Evolutionary conservation across 2,888 invertebrate species (phyloP).

Genomic region (Athetis lepigone): DNA sequence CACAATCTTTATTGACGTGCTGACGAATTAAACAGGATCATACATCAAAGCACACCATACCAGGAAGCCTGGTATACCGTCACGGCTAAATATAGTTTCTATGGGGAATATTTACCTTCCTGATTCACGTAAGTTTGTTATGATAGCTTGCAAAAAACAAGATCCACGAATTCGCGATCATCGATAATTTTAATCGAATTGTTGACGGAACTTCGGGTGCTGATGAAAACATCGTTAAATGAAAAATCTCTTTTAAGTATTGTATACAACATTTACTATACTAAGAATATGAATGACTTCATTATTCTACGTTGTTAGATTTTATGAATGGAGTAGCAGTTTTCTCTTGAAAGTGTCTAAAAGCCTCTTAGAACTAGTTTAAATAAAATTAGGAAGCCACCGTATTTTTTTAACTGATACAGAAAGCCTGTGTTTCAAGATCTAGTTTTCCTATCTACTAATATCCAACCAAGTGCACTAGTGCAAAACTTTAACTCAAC

Average conservation of each 20-base stretch:
- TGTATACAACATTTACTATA: conserved; percentile 16
- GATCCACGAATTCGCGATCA: conserved; percentile 41
- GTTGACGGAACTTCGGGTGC: conserved; percentile 46
- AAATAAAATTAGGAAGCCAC: too few species aligned
- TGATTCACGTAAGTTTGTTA: conserved; percentile 25
- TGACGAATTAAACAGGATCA: conserved; percentile 56
- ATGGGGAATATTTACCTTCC: conserved; percentile 35
- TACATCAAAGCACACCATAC: conserved; percentile 68
- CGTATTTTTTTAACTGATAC: too few species aligned
- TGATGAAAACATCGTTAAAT: conserved; percentile 32
- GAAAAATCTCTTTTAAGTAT: conserved; percentile 20
- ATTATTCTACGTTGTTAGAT: conserved; percentile 6
- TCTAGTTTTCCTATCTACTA: too few species aligned
- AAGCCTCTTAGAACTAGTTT: too few species aligned
- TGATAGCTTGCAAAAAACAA: conserved; percentile 37
- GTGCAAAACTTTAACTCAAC: too few species aligned
- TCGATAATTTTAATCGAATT: conserved; percentile 51
- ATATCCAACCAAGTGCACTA: too few species aligned
- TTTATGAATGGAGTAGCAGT: conserved; percentile 17
- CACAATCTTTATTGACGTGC: conserved; percentile 61
- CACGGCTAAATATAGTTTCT: conserved; percentile 54
- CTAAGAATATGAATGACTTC: conserved; percentile 14
- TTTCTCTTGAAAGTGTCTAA: conserved; percentile 1
- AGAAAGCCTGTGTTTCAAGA: too few species aligned
- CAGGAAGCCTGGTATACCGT: conserved; percentile 59